These are phyloP conservation scores for Cheilosia grossa DNA, from an alignment of 2,888 invertebrate genomes.

Conservation along the genomic window DNA sequence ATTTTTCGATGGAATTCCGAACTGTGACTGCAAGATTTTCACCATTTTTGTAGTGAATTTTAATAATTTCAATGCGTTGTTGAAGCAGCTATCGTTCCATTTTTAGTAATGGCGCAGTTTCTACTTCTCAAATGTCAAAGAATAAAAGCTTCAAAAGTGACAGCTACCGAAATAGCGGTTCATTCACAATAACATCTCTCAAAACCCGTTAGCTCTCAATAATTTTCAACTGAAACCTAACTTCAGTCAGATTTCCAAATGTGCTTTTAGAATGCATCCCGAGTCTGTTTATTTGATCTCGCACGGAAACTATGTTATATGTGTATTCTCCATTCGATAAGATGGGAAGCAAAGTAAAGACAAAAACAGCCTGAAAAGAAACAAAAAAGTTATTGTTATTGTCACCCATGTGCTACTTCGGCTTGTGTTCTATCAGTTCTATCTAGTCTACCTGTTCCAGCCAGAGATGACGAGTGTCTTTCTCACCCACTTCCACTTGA, in stretches of 20 bases:
- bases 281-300: conserved; percentile 43
- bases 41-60: too few species aligned
- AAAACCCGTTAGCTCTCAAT: too few species aligned
- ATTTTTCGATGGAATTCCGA: too few species aligned
- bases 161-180: too few species aligned
- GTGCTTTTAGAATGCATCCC: conserved; percentile 1
- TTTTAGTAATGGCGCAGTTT: too few species aligned
- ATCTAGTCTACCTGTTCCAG: conserved; percentile 37
- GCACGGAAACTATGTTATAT: conserved; percentile 11
- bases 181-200: too few species aligned
- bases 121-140: too few species aligned
- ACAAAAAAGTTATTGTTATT: conserved; percentile 71
- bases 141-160: too few species aligned
- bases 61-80: too few species aligned
- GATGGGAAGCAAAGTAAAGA: conserved; percentile 35
- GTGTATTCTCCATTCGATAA: conserved; percentile 40
- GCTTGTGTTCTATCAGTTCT: conserved; percentile 55
- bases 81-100: too few species aligned
- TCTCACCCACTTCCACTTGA: conserved; percentile 51
- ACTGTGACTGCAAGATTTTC: too few species aligned
- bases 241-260: conserved; percentile 10
- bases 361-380: conserved; percentile 37
- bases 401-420: conserved; percentile 72
- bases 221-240: too few species aligned
- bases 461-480: conserved; percentile 32